Base-by-base conservation (phyloP, 2,888 invertebrate genomes). In the Mesodorylaimus sp. region DNA sequence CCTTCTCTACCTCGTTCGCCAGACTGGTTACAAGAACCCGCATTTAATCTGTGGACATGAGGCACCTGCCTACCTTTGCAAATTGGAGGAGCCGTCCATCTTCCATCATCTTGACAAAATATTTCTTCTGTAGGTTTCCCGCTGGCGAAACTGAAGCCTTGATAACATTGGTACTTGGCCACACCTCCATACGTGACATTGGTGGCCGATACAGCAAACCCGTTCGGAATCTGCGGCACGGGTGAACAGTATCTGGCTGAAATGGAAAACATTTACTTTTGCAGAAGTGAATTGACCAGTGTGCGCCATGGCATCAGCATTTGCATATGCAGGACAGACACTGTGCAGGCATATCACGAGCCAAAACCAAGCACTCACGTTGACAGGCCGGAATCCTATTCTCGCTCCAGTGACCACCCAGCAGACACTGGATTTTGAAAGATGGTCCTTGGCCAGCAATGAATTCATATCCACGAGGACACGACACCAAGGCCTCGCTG, bases 151-250 rank as follows among this genome's bases (percentile, higher is more conserved):
- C 85, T 85, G 65, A 89, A 89, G 41, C 88, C 91, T 48, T 89
- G 88, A 66, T 93, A 91, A 66, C 91, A 93, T 65, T 89, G 88
- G 67, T 91, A 93, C 67, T 85, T 87, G 50, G 89, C 89, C 56
- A 85, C 76, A 32, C 89, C 91, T 54, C 80, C 77, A 65, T 85
- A 93, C 1, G 89, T 91, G 5, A 93, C 91, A 68, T 91, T 91
- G 2, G 87, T 82, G 0, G 91, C 87, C 45, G 85, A 86, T 65
- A 87, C 87, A 2, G 89, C 89, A 70, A 89, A 91, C 45, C 91
- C 91, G 67, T 91, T 93, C 64, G 88, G 86, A 55, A 93, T 93
- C 75, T 93, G 93, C 50, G 91, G 91, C 45, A 93, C 91, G 25
- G 91, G 89, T 50, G 89, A 89, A 68, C 93, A 93, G 67, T 91